Evolutionary conservation across 2,888 invertebrate genomes (phyloP).

Genomic region (Limnephilus auricula): DNA sequence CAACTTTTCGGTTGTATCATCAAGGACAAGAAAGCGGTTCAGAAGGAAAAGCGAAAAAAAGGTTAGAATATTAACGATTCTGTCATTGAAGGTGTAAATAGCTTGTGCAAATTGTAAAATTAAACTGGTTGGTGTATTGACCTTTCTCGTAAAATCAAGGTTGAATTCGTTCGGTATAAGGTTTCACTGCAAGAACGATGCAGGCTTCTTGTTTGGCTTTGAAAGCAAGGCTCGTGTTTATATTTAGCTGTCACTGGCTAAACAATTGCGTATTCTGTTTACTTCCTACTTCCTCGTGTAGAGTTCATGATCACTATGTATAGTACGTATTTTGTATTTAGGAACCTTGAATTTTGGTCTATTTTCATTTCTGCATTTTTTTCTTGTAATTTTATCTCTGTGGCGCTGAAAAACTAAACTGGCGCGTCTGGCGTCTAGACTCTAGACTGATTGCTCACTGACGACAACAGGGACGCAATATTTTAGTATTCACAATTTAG

Average conservation of each 20-base stretch:
- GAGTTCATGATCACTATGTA: conserved; percentile 43
- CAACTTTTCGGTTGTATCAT: conserved; percentile 75
- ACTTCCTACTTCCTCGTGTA: conserved; percentile 24
- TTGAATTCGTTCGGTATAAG: conserved; percentile 33
- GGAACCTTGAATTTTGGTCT: conserved; percentile 40
- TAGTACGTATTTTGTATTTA: background rate
- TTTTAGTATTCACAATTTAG: background rate
- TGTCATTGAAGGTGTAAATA: conserved; percentile 1
- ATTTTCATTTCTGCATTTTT: conserved; percentile 23
- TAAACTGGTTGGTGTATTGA: conserved; percentile 31
- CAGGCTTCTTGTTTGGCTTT: conserved; percentile 14
- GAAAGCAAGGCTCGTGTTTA: conserved; percentile 44
- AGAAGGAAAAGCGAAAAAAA: conserved; percentile 62
- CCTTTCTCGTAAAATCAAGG: conserved; percentile 53
- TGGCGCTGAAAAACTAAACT: conserved; percentile 28
- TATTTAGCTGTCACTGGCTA: conserved; percentile 52
- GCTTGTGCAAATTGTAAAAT: conserved; percentile 25
- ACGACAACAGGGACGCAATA: background rate
- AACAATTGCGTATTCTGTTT: conserved; percentile 48
- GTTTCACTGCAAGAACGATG: conserved; percentile 39
- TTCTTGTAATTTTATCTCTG: background rate
- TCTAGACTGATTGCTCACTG: background rate
- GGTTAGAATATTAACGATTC: conserved; percentile 48
- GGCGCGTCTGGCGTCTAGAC: background rate
- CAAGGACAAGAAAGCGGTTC: conserved; percentile 70